Base-by-base conservation (phyloP, 2,888 invertebrate genomes). In the Cosmopolites sordidus region DNA sequence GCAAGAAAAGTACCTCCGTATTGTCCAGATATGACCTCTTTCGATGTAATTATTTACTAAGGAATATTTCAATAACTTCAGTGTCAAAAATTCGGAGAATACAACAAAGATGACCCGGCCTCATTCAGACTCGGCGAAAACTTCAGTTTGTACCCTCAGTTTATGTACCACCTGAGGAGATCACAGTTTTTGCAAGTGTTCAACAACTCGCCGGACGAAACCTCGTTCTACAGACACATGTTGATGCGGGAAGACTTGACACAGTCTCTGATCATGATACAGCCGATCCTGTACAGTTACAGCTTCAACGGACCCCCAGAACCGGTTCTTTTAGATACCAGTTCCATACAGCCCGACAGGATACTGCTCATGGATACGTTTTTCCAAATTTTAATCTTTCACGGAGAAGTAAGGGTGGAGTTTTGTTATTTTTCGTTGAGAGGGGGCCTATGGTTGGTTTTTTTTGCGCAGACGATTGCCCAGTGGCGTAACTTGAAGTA, bases 11-110 rank as follows among this genome's bases (percentile, higher is more conserved):
- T 54, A 38, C 33, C n/a, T 15, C 53, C 37, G 18, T 18, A 39
- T 16, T 27, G 18, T 29, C 22, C 29, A 46, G 42, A 15, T 39
- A 9, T 43, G 12, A 46, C 33, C 1, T 38, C 38, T 41, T 27
- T 16, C 42, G n/a, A n/a, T n/a, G n/a, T n/a, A n/a, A 29, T 27
- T 38, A 6, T 12, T 39, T 1, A 16, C 16, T 16, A n/a, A 29
- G n/a, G n/a, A n/a, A n/a, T n/a, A n/a, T n/a, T n/a, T 56, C 62
- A 52, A 37, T 4, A 47, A 54, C 78, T 80, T 47, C 76, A 96
- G 90, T 99, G 99, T 73, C 99, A 99, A 75, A 97, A 97, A 76
- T 99, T 99, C 77, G 99, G 98, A 49, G 97, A 99, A 71, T 99
- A 95, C 74, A 86, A 87, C 66, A 97, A 97, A 71, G 98, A 99